Evolutionary conservation across 2,888 invertebrate species (phyloP), one percentile per base, ranked within the genome.

Genomic region (Hydrotaea cyrtoneurina): DNA sequence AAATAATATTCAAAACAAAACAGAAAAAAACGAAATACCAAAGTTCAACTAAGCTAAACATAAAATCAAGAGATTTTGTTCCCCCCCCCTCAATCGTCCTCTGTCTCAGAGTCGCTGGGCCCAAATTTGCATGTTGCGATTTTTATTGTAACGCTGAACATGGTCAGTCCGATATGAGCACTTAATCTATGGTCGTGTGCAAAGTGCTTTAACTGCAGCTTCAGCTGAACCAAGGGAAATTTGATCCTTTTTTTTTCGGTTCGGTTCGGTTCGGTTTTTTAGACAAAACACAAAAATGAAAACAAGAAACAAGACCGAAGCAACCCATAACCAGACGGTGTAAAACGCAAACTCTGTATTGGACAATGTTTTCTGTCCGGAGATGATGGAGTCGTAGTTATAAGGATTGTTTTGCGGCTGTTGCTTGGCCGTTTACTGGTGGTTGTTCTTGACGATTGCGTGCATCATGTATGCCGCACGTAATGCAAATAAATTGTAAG

Each of bases 401-500:
- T 15, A 69, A 66, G 43, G 78, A 69, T 62, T 21, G 13, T 62
- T 62, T 15, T 26, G 59, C 55, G 69, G 64, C 43, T 19, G 46
- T 26, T n/a, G 50, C 13, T 50, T 23, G 72, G 59, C 59, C 57
- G 11, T 77, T 74, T 74, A 69, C 43, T 64, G 26, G 43, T 71
- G 57, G 55, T 72, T 83, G 50, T 26, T 57, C 62, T 71, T 77
- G 46, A 78, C 66, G 86, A 75, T 87, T 86, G 87, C 87, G 87
- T 87, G 87, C 87, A 86, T 78, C 83, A 81, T 82, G 78, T 76
- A 69, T 80, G 82, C 83, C 86, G 87, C 87, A 87, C 87, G 87
- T 87, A 86, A 87, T 87, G 86, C 84, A 86, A 85, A 87, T 87
- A 87, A 87, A 87, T 86, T 87, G 86, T 82, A 85, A 80, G 80